Base-by-base conservation (phyloP, 1,140 invertebrate genomes). In the Pseudoatta argentina region DNA sequence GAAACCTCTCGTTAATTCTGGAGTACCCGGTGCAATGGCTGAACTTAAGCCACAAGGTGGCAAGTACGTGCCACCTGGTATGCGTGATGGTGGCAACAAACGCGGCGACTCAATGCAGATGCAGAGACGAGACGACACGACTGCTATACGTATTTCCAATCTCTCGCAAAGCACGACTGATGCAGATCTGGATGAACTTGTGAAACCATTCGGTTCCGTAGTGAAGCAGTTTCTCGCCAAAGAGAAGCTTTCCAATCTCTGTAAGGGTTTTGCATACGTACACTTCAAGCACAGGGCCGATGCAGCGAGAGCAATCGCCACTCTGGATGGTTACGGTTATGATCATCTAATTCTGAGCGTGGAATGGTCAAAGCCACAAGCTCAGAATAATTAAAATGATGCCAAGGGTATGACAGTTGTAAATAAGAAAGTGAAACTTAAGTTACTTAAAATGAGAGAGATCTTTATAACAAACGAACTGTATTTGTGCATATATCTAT, bases 301-400 rank as follows among this genome's bases (percentile, higher is more conserved):
- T 95, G 99, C 99, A 55, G 97, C 98, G 24, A 97, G 97, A 92
- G 99, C 99, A 83, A 99, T 99, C 91, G 95, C 97, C 83, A 96
- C 96, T 63, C 96, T 99, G 6, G 98, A 99, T 94, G 99, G 99
- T 3, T 98, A 98, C 95, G 99, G 99, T 86, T 99, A 99, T 94
- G 99, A 99, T 96, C 99, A 99, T 96, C 96, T 99, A 76, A 99
- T 99, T 94, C 95, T 99, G 14, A 99, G 97, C 95, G 99, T 99
- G 21, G 99, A 99, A 96, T 99, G 99, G 99, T 99, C 99, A 3
- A 99, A 99, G 95, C 97, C 97, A 39, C 97, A 96, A 39, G 89
- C 89, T 1, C 93, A 94, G 82, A 95, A 90, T 86, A 95, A 94
- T 89, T 93, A 92, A 94, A 39, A 12, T 21, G 12, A 7, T 10